These are phyloP conservation scores for Gonatopus flavifemur DNA, from an alignment of 1,140 invertebrate genomes.

Conservation along the genomic window DNA sequence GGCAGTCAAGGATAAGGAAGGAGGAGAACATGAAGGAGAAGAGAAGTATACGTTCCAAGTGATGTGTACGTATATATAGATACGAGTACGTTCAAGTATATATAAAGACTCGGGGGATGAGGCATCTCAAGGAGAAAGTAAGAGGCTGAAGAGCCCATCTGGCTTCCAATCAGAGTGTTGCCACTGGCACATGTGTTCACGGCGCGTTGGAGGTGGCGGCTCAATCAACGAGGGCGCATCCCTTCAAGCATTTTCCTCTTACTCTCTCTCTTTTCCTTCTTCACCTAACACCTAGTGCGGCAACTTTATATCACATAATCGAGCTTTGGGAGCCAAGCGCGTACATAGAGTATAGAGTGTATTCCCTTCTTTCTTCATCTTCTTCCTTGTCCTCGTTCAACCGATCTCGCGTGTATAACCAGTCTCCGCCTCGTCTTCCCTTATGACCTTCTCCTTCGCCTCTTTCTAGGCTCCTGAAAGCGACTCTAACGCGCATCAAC, in stretches of 20 bases:
- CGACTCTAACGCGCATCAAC: constrained; percentile 16
- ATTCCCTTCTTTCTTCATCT: background rate
- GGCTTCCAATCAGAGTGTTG: constrained; percentile 52
- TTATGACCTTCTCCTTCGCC: background rate
- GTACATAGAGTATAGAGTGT: constrained; percentile 15
- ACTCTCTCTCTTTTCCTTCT: constrained; percentile 20
- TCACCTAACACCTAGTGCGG: constrained; percentile 18
- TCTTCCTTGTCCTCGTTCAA: background rate
- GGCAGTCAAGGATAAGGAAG: too few relatives aligned
- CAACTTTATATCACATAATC: constrained; percentile 48
- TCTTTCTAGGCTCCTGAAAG: background rate
- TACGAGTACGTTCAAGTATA: constrained; percentile 20
- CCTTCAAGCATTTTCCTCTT: constrained; percentile 13
- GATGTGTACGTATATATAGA: constrained; percentile 7
- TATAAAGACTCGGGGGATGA: constrained; percentile 26
- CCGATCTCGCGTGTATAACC: too few relatives aligned
- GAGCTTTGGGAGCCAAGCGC: constrained; percentile 22
- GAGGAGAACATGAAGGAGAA: background rate
- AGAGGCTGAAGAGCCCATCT: constrained; percentile 48
- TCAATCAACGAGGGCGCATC: constrained; percentile 37
- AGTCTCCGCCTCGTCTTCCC: background rate
- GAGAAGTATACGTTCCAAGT: too few relatives aligned
- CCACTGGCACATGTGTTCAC: constrained; percentile 50
- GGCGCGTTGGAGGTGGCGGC: constrained; percentile 38
- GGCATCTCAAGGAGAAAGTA: constrained; percentile 29